Evolutionary conservation across 2,113 vertebrate species (phyloP).

Genomic region (Macaca fascicularis): DNA sequence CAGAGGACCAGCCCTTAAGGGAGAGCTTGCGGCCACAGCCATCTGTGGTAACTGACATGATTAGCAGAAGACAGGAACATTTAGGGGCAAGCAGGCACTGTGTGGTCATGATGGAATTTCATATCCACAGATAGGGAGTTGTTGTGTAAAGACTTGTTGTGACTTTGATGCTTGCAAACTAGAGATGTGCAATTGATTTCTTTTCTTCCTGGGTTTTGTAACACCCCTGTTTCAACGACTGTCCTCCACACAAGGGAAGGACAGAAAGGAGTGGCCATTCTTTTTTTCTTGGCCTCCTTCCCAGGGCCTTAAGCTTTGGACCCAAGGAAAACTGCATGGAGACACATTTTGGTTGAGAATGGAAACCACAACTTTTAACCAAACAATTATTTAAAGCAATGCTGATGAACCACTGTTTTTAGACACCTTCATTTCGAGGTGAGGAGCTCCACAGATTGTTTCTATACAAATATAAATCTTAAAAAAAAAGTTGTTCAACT

Average conservation of each 20-base stretch:
- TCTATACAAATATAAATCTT: conserved; percentile 87
- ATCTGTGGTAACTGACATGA: conserved; percentile 70
- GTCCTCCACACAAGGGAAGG: conserved; percentile 39
- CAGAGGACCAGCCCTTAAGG: conserved; percentile 49
- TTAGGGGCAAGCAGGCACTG: neutral
- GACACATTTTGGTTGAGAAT: conserved; percentile 71
- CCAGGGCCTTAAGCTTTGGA: conserved; percentile 44
- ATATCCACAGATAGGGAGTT: conserved; percentile 48
- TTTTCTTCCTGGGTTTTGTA: conserved; percentile 65
- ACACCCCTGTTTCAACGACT: conserved; percentile 40
- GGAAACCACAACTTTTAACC: conserved; percentile 71
- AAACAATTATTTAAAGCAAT: conserved; percentile 73
- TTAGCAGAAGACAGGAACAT: neutral
- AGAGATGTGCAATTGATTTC: conserved; percentile 73
- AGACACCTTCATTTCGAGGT: conserved; percentile 75
- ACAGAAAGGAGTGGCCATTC: conserved; percentile 18
- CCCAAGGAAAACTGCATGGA: conserved; percentile 75
- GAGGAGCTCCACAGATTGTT: conserved; percentile 80
- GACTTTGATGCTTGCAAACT: conserved; percentile 69
- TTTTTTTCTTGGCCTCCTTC: neutral
- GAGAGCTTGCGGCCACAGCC: neutral
- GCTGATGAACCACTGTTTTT: conserved; percentile 68
- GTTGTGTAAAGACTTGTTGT: conserved; percentile 50
- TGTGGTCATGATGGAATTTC: neutral
- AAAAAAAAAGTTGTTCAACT: conserved; percentile 84